Conservation (phyloP, 2,113 vertebrate genomes). For the Labeo rohita region DNA sequence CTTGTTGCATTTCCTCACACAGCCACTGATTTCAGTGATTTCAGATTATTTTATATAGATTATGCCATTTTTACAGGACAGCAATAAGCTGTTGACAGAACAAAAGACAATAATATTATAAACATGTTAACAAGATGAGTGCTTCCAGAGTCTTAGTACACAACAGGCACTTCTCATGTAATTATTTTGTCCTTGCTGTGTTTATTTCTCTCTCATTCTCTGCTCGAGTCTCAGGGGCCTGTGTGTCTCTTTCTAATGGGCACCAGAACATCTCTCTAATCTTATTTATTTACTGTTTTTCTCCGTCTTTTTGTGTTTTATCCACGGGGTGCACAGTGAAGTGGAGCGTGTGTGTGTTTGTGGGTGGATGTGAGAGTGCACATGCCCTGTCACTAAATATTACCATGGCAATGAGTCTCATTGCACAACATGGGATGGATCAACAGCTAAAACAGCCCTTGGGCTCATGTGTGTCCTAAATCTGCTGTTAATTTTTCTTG, state of each 20-base stretch:
- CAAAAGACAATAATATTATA: slow-evolving; percentile 14
- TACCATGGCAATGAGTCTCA: slow-evolving; percentile 59
- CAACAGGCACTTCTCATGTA: slow-evolving; percentile 16
- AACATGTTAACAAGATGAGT: slow-evolving; percentile 34
- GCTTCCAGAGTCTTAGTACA: slow-evolving; percentile 22
- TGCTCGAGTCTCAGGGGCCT: slow-evolving; percentile 5
- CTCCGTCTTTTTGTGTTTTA: neutral
- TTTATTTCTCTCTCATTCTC: slow-evolving; percentile 21
- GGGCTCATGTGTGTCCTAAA: slow-evolving; percentile 24
- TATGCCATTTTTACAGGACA: neutral
- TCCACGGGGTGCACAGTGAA: neutral
- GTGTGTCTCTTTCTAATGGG: slow-evolving; percentile 49
- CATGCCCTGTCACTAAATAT: slow-evolving; percentile 72
- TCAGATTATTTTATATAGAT: neutral
- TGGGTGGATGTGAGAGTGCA: slow-evolving; percentile 62
- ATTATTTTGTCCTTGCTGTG: slow-evolving; percentile 8
- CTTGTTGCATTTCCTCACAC: neutral
- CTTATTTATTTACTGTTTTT: slow-evolving; percentile 28
- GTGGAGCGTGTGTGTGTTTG: slow-evolving; percentile 61
- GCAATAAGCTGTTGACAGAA: slow-evolving; percentile 2
- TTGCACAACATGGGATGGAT: slow-evolving; percentile 57
- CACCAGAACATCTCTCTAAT: slow-evolving; percentile 48
- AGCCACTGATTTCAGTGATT: neutral
- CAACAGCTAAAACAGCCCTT: slow-evolving; percentile 58
- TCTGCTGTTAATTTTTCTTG: slow-evolving; percentile 9